Conservation (phyloP, 2,888 invertebrate species). For the Gisinianus flammeolus region DNA sequence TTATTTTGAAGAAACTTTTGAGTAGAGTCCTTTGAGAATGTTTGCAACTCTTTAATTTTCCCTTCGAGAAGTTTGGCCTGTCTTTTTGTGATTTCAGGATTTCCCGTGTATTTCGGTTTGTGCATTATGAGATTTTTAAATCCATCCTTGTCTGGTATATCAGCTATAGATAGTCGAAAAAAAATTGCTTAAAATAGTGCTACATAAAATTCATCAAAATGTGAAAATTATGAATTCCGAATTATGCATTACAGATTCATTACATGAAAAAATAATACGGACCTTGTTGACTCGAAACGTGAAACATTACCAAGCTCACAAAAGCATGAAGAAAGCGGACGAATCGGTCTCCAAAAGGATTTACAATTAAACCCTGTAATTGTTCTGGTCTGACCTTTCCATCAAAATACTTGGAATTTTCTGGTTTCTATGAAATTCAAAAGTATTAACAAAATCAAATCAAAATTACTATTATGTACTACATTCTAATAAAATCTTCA, state of each 20-base stretch:
- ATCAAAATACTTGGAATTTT: slow-evolving; percentile 20
- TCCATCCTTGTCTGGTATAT: neutral
- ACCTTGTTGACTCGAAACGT: slow-evolving; percentile 7
- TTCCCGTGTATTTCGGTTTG: slow-evolving; percentile 7
- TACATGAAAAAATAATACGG: neutral
- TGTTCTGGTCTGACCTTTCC: slow-evolving; percentile 18
- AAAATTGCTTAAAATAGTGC: neutral
- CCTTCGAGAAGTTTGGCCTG: neutral
- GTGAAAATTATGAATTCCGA: neutral
- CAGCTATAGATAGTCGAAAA: neutral
- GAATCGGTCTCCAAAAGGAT: slow-evolving; percentile 38
- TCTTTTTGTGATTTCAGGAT: slow-evolving; percentile 29
- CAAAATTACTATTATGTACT: neutral
- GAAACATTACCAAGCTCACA: slow-evolving; percentile 24
- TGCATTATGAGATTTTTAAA: slow-evolving; percentile 1
- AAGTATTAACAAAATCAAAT: neutral
- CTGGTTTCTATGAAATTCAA: slow-evolving; percentile 22
- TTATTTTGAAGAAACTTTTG: neutral
- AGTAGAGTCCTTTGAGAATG: neutral
- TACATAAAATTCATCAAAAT: neutral
- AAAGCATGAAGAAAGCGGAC: slow-evolving; percentile 25
- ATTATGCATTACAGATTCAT: neutral
- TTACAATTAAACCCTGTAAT: slow-evolving; percentile 37
- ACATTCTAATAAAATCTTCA: slow-evolving; percentile 12
- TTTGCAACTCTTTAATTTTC: neutral